phyloP scores from a whole-genome alignment of 2,888 invertebrate species.

The Amblyjoppa fuscipennis region DNA sequence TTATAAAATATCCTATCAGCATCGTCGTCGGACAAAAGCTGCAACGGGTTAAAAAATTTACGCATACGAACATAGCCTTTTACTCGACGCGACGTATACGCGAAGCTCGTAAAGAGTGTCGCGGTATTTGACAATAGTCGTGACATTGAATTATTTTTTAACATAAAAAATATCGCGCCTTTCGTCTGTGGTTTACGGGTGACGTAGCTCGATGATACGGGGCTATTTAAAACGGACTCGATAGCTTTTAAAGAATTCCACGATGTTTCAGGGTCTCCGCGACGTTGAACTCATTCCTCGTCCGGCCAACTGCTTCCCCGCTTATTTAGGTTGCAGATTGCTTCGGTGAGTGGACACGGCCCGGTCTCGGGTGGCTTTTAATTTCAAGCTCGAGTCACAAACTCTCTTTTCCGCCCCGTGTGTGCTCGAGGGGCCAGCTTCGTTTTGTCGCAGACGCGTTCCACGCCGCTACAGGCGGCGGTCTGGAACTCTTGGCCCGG shows the following conservation, averaged over 20 bases:
- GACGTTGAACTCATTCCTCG: slow-evolving; percentile 15
- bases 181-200: too few relatives aligned
- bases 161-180: background rate
- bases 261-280: background rate
- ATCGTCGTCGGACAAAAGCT: background rate
- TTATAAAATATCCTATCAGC: slow-evolving; percentile 51
- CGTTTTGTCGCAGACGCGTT: slow-evolving; percentile 55
- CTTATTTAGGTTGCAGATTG: slow-evolving; percentile 62
- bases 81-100: background rate
- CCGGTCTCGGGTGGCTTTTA: slow-evolving; percentile 59
- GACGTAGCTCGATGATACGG: too few relatives aligned
- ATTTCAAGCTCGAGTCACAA: slow-evolving; percentile 63
- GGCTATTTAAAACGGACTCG: background rate
- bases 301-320: slow-evolving; percentile 48
- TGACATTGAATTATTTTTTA: slow-evolving; percentile 16
- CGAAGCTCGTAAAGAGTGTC: slow-evolving; percentile 32
- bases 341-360: slow-evolving; percentile 17
- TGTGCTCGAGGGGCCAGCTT: slow-evolving; percentile 17
- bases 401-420: slow-evolving; percentile 36
- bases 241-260: background rate
- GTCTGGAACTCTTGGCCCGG: slow-evolving; percentile 22
- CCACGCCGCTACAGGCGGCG: slow-evolving; percentile 12
- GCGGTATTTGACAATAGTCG: background rate
- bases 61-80: slow-evolving; percentile 17
- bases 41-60: slow-evolving; percentile 46